Percentiles rank a stretch among this genome's conserved stretches.
phyloP scores from a whole-genome alignment of 2,113 vertebrate genomes.

The Seriola aureovittata region DNA sequence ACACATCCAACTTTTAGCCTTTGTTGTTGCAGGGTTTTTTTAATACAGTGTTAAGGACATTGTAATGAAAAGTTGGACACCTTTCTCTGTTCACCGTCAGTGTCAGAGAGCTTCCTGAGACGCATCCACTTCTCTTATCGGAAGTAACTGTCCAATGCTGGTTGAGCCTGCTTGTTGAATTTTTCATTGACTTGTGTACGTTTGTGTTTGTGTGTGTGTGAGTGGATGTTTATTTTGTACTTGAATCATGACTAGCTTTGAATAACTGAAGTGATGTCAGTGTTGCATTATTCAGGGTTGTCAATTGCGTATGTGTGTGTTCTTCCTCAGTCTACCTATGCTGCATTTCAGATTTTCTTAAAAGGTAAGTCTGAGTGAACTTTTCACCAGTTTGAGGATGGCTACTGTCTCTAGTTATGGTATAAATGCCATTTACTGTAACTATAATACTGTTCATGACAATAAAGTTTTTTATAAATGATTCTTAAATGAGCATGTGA shows the following conservation, averaged over 20 bases:
- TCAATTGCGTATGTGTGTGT: constrained; percentile 36
- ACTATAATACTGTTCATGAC: constrained; percentile 71
- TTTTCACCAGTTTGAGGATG: constrained; percentile 50
- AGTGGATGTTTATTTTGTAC: constrained; percentile 64
- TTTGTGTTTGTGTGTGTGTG: constrained; percentile 18
- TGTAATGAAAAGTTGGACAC: constrained; percentile 3
- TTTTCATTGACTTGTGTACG: constrained; percentile 31
- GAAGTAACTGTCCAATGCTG: constrained; percentile 40
- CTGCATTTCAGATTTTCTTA: constrained; percentile 73
- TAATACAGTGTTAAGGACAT: background rate
- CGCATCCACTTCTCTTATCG: constrained; percentile 18
- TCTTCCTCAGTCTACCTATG: constrained; percentile 66
- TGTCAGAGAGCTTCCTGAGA: constrained; percentile 59
- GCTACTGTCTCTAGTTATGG: constrained; percentile 62
- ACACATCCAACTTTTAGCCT: background rate
- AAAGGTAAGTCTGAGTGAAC: constrained; percentile 53
- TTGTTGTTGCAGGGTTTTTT: constrained; percentile 12
- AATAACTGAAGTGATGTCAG: constrained; percentile 69
- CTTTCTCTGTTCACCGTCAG: constrained; percentile 15
- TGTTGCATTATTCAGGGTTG: constrained; percentile 74
- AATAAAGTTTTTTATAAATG: constrained; percentile 70
- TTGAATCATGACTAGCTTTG: constrained; percentile 76
- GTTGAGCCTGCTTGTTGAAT: constrained; percentile 51
- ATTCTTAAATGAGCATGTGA: background rate
- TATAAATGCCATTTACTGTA: constrained; percentile 68